phyloP scores from a whole-genome alignment of 2,888 invertebrate species.

The Tricholauxania praeusta region DNA sequence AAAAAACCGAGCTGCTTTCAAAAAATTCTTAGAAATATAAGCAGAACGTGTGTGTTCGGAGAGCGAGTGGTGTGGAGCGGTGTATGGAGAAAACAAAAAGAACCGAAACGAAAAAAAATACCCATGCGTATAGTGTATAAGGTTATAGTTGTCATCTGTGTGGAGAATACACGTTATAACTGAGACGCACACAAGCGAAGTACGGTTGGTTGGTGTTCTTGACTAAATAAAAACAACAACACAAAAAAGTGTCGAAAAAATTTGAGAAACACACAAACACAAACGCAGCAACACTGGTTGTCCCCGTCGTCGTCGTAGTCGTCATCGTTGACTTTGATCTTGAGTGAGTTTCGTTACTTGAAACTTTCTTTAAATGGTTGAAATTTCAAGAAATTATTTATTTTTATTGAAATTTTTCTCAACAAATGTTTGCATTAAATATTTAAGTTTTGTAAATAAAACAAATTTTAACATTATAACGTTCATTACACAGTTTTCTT shows the following conservation, averaged over 20 bases:
- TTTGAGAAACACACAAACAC: slow-evolving; percentile 21
- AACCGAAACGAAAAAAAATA: slow-evolving; percentile 27
- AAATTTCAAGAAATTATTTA: slow-evolving; percentile 2
- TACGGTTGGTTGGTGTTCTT: too few species aligned
- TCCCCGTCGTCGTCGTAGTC: neutral
- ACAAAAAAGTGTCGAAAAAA: neutral
- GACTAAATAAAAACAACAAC: neutral
- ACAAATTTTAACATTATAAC: neutral
- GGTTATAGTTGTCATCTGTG: too few species aligned
- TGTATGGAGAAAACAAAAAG: neutral
- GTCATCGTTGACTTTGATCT: slow-evolving; percentile 40
- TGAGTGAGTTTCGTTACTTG: slow-evolving; percentile 33
- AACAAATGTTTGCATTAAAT: slow-evolving; percentile 4
- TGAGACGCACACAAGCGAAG: too few species aligned
- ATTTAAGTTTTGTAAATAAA: neutral
- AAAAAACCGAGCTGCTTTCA: slow-evolving; percentile 23
- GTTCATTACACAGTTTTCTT: neutral
- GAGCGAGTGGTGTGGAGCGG: too few species aligned
- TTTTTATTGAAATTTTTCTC: slow-evolving; percentile 22
- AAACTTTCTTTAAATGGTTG: slow-evolving; percentile 21
- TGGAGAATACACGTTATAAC: too few species aligned
- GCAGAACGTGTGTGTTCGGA: neutral
- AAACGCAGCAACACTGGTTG: neutral
- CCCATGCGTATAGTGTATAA: slow-evolving; percentile 5
- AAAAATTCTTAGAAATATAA: slow-evolving; percentile 33